Percentiles rank a stretch among this genome's conserved stretches.
phyloP scores from a whole-genome alignment of 2,888 invertebrate genomes.

The Halictus ligatus region DNA sequence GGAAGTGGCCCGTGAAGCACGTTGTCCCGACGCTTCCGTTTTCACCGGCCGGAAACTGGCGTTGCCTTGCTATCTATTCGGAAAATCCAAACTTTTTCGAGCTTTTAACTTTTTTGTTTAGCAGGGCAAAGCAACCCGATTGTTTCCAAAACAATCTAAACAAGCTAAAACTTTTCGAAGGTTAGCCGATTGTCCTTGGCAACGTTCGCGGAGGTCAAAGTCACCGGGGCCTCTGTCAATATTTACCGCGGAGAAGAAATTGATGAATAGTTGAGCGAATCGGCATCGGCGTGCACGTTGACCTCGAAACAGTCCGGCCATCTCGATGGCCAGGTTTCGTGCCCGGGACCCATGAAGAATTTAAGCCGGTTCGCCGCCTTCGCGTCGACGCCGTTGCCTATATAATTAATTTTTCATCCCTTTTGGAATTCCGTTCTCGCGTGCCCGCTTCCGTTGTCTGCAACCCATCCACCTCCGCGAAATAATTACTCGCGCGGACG shows the following conservation, averaged over 20 bases:
- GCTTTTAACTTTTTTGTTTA: too few species aligned
- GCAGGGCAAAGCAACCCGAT: too few species aligned
- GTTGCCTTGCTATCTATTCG: neutral
- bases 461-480: constrained; percentile 18
- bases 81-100: neutral
- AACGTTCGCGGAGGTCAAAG: neutral
- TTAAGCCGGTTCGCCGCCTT: constrained; percentile 49
- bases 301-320: neutral
- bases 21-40: constrained; percentile 31
- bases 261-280: neutral
- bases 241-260: neutral
- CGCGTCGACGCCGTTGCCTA: constrained; percentile 13
- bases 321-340: constrained; percentile 12
- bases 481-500: constrained; percentile 47
- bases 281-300: neutral
- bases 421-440: constrained; percentile 39
- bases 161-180: neutral
- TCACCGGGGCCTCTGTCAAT: neutral
- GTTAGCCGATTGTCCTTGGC: neutral
- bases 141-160: too few species aligned
- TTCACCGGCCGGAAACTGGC: neutral
- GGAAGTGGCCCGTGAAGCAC: constrained; percentile 58
- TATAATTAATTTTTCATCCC: constrained; percentile 64
- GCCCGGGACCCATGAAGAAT: constrained; percentile 52
- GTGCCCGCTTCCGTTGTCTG: constrained; percentile 36